Evolutionary conservation across 2,888 invertebrate species (phyloP).

Genomic region (Lottia scabra): DNA sequence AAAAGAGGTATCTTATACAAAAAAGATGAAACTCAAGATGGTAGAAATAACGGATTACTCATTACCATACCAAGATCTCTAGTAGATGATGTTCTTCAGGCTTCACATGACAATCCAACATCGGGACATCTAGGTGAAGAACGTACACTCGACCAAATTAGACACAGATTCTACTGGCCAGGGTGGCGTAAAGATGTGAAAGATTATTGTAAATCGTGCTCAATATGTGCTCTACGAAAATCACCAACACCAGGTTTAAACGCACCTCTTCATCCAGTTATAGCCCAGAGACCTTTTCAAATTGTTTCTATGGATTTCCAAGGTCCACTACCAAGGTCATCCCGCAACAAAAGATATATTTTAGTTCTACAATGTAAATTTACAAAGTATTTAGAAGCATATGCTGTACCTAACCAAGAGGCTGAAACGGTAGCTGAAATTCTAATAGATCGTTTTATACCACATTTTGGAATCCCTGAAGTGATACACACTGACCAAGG

Average conservation of each 20-base stretch:
- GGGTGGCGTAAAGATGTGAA: neutral
- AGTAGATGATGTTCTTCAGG: neutral
- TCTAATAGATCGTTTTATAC: neutral
- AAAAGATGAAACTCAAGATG: neutral
- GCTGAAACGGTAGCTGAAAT: neutral
- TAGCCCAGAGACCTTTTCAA: neutral
- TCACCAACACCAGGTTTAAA: neutral
- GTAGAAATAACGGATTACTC: neutral
- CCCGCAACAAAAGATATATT: neutral
- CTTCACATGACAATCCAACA: neutral
- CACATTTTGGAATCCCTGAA: neutral
- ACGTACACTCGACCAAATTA: no score
- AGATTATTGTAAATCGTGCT: neutral
- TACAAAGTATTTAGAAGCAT: neutral
- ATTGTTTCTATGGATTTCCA: neutral
- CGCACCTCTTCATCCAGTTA: neutral
- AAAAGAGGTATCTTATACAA: neutral
- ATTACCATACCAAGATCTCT: neutral
- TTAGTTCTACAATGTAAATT: neutral
- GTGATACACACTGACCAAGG: neutral
- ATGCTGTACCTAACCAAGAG: neutral
- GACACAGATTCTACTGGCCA: no score
- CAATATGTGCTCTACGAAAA: neutral
- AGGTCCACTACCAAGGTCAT: neutral
- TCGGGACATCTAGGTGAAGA: neutral